Base-by-base conservation (phyloP, 2,888 invertebrate genomes). In the Amaurobius ferox region DNA sequence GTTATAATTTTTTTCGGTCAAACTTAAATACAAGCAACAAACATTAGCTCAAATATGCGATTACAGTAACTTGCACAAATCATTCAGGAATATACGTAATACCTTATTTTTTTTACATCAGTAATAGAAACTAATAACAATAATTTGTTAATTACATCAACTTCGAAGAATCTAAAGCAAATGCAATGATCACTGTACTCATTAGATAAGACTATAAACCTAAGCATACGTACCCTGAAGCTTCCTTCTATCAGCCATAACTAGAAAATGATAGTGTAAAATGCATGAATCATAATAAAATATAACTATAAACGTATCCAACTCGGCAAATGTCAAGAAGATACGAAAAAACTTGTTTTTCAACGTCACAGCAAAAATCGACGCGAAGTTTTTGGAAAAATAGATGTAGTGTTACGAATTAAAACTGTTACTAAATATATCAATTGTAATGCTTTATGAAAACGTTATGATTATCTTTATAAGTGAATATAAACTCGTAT, bases 191-290 rank as follows among this genome's bases (percentile, higher is more conserved):
- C n/a, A n/a, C n/a, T n/a, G n/a, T n/a, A n/a, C n/a, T n/a, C n/a
- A n/a, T n/a, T n/a, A n/a, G n/a, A n/a, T n/a, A n/a, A n/a, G n/a
- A n/a, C n/a, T n/a, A n/a, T n/a, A n/a, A n/a, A n/a, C n/a, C n/a
- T n/a, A n/a, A n/a, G n/a, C n/a, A n/a, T n/a, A n/a, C n/a, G n/a
- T 95, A 98, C 98, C 98, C 97, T 98, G 98, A 94, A 98, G 95
- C 96, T 98, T 98, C 95, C 98, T 96, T 94, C 97, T 96, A 95
- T 98, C 98, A 95, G 98, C 98, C 98, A 98, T 98, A 94, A 96
- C 97, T 97, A 96, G 95, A 95, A 88, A 79, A 74, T 32, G 72
- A 35, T 55, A 79, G n/a, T 48, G 40, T 76, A 64, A 70, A 76
- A 74, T 86, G 48, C 72, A 74, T 86, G 79, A 40, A 79, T 74